Evolutionary conservation across 2,113 vertebrate species (phyloP).

Genomic region (Mungos mungo): DNA sequence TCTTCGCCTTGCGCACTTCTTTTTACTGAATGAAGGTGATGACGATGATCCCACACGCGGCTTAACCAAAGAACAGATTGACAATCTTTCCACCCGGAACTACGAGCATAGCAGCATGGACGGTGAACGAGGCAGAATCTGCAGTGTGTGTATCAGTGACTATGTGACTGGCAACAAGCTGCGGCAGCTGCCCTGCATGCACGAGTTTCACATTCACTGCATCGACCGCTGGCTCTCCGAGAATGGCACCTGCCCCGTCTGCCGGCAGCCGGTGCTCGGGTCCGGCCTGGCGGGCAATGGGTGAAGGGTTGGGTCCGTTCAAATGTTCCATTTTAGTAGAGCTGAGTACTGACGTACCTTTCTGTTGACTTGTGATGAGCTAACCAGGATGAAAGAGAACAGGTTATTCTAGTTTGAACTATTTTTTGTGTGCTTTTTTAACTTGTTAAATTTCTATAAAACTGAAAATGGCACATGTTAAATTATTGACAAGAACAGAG

Average conservation of each 20-base stretch:
- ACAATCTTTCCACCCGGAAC: conserved; percentile 95
- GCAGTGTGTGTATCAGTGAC: conserved; percentile 97
- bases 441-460: conserved; percentile 80
- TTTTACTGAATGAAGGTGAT: conserved; percentile 93
- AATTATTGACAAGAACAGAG: conserved; percentile 79
- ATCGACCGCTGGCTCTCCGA: conserved; percentile 98
- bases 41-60: conserved; percentile 90
- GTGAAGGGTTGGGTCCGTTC: conserved; percentile 21
- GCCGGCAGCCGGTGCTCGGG: conserved; percentile 91
- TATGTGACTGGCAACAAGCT: conserved; percentile 96
- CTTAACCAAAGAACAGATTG: conserved; percentile 98
- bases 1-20: conserved; percentile 94
- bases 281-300: conserved; percentile 70
- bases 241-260: conserved; percentile 97
- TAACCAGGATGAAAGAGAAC: conserved; percentile 62
- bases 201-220: conserved; percentile 97
- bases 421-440: conserved; percentile 81
- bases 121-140: conserved; percentile 90
- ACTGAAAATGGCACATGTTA: conserved; percentile 80
- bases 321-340: conserved; percentile 15
- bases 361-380: conserved; percentile 68
- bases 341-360: conserved; percentile 55
- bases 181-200: conserved; percentile 93
- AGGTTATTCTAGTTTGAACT: conserved; percentile 63
- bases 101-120: conserved; percentile 91